Percentiles rank a stretch among this genome's conserved stretches.
phyloP scores from a whole-genome alignment of 1,140 invertebrate genomes.

The Drosophila insularis region DNA sequence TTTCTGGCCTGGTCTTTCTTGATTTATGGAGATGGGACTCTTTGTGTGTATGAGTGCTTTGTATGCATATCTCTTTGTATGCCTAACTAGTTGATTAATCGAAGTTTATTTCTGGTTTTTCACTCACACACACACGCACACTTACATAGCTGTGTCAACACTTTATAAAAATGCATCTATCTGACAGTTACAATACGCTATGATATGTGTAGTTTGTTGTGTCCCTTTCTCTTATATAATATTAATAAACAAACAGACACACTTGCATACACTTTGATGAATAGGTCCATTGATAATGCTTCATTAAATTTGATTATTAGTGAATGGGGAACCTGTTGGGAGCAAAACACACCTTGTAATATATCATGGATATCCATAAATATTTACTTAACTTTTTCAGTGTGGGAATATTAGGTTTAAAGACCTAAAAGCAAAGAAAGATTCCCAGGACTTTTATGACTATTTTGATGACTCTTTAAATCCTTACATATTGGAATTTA shows the following conservation, averaged over 20 bases:
- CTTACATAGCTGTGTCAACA: constrained; percentile 8
- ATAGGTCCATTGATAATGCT: constrained; percentile 1
- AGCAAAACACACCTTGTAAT: background rate
- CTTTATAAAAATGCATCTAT: constrained; percentile 13
- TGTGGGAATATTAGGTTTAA: too few relatives aligned
- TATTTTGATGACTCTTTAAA: too few relatives aligned
- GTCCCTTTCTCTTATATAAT: background rate
- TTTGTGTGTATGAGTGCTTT: constrained; percentile 11
- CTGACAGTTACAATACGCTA: constrained; percentile 14
- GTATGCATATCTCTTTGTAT: constrained; percentile 42
- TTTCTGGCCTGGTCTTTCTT: constrained; percentile 51
- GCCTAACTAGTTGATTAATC: constrained; percentile 64
- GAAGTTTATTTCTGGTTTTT: constrained; percentile 52
- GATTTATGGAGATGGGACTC: constrained; percentile 39
- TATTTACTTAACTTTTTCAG: background rate
- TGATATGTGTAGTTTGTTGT: constrained; percentile 14
- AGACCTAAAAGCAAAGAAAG: too few relatives aligned
- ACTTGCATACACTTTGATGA: background rate
- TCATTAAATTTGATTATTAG: background rate
- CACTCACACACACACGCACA: background rate
- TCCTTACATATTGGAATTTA: background rate
- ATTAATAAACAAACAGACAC: background rate
- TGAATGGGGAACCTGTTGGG: background rate
- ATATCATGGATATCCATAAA: background rate
- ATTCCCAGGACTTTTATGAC: too few relatives aligned